A percentile compares a stretch with the other conserved stretches of the same genome.
Conservation (phyloP, 2,113 vertebrate genomes). For the Gracilinanus agilis region DNA sequence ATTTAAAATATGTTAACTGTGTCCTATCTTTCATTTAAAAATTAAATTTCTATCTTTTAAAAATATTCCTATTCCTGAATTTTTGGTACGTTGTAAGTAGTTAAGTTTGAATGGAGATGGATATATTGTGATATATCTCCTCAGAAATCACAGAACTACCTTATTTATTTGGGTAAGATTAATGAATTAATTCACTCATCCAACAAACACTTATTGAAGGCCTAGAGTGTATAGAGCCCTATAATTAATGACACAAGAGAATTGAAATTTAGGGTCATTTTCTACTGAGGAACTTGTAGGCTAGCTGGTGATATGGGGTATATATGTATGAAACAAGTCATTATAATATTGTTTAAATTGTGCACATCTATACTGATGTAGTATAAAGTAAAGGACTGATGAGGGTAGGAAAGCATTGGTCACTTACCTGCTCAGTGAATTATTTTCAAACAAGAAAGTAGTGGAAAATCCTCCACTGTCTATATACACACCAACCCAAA, state of each 20-base stretch:
- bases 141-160: not conserved
- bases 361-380: not conserved
- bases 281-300: not conserved
- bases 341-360: not conserved
- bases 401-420: not conserved
- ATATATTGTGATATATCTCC: not conserved
- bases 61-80: not conserved
- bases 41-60: not conserved
- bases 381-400: not conserved
- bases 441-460: slow-evolving; percentile 67
- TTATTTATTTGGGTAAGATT: not conserved
- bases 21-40: not conserved
- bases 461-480: slow-evolving; percentile 79
- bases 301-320: not conserved
- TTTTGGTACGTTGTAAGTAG: not conserved
- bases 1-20: not conserved
- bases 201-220: not conserved
- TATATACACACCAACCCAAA: slow-evolving; percentile 63
- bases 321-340: not conserved
- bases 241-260: not conserved
- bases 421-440: slow-evolving; percentile 50
- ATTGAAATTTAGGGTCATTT: not conserved
- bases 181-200: not conserved
- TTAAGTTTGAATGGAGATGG: not conserved
- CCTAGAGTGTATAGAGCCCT: not conserved